phyloP scores from a whole-genome alignment of 2,888 invertebrate species.

The Pachycephus smyrnensis region DNA sequence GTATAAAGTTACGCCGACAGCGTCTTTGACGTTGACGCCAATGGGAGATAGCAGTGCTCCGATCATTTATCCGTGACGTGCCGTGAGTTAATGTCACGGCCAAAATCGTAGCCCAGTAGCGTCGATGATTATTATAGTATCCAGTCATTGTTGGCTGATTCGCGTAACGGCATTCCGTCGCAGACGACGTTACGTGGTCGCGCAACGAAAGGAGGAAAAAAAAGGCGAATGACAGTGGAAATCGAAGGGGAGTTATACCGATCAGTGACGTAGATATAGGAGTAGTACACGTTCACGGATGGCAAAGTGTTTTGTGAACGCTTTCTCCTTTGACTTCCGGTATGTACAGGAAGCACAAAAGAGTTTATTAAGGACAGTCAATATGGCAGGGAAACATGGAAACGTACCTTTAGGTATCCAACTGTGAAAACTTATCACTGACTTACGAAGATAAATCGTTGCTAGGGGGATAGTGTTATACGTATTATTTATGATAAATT shows the following conservation, averaged over 20 bases:
- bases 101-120: background rate
- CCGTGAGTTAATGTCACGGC: background rate
- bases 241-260: background rate
- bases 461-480: background rate
- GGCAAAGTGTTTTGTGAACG: background rate
- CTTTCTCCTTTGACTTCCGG: background rate
- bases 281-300: background rate
- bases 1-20: background rate
- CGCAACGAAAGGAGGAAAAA: background rate
- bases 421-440: background rate
- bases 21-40: background rate
- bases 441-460: too few species aligned
- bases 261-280: background rate
- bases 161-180: background rate
- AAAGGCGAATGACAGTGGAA: background rate
- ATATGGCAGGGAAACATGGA: background rate
- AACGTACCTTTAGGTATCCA: background rate
- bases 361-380: background rate
- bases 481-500: background rate
- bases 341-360: background rate
- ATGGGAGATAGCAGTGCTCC: background rate
- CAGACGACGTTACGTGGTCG: background rate
- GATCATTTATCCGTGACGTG: background rate
- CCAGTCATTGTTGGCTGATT: background rate
- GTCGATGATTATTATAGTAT: background rate